Base-by-base conservation (phyloP, 2,113 vertebrate species). In the Notarius lentiginosus region DNA sequence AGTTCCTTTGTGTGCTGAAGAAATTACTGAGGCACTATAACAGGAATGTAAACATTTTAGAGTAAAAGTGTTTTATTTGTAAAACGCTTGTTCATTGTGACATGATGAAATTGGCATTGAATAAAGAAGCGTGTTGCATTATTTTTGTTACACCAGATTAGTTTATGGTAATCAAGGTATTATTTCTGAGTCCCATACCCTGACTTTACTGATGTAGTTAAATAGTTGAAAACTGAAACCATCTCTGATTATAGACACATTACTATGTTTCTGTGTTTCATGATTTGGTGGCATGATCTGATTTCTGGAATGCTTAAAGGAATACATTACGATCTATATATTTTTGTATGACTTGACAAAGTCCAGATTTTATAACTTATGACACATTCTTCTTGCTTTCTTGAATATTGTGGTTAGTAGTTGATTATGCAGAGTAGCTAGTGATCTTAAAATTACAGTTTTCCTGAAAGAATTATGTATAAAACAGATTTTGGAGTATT, bases 1-100 rank as follows among this genome's bases (percentile, higher is more conserved):
- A 66, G 56, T 12, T 75, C 30, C 30, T 84, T 84, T 73, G 68
- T 84, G 83, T 51, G 84, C 68, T 51, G 60, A 17, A 30, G 49
- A 79, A 55, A 55, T 34, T 34, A 77, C 30, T 6, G 9, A 61
- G 68, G 18, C 56, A 47, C 55, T 55, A 73, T 1, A 51, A 83
- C 22, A 30, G n/a, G 34, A 30, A 66, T 24, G 9, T 60, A 60
- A 60, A 49, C 10, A n/a, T 8, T 70, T 47, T 30, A 30, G 58
- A 41, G n/a, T 1, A 27, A 22, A 63, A 63, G 58, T 60, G 17
- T 20, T 60, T 20, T 60, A 53, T 55, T 55, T 56, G 14, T 55
- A 70, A 70, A 70, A 18, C 27, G 9, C 56, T 58, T 17, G 56
- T 58, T 58, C 14, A 65, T 17, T n/a, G 14, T 17, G 56, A 8